phyloP scores from a whole-genome alignment of 2,888 invertebrate genomes.

The Hypomecis atomaria region DNA sequence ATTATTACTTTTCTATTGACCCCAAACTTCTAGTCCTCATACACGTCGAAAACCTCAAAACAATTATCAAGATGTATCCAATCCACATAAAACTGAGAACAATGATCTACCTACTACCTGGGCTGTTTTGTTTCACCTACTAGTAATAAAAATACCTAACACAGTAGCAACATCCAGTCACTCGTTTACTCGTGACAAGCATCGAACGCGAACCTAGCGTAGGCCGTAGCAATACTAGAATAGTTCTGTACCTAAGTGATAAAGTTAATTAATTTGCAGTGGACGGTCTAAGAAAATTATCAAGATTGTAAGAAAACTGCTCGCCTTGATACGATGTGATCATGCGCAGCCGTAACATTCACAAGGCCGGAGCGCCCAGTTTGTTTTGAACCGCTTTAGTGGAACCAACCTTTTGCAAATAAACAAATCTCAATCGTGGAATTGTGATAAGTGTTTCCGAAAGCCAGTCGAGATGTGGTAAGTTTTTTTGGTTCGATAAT shows the following conservation, averaged over 20 bases:
- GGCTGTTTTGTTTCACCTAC: constrained; percentile 7
- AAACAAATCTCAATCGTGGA: constrained; percentile 18
- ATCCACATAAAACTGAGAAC: background rate
- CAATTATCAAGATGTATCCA: too few relatives aligned
- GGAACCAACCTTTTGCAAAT: constrained; percentile 19
- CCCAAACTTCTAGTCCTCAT: too few relatives aligned
- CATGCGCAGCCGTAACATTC: constrained; percentile 40
- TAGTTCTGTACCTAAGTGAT: background rate
- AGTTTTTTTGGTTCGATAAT: constrained; percentile 32
- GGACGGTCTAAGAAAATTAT: constrained; percentile 33
- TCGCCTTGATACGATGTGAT: constrained; percentile 54
- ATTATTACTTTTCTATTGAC: too few relatives aligned
- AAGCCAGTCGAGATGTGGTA: constrained; percentile 49
- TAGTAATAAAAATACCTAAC: constrained; percentile 1
- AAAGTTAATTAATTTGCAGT: constrained; percentile 28
- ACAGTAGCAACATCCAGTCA: background rate
- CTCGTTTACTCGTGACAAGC: constrained; percentile 4
- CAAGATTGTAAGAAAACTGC: constrained; percentile 42
- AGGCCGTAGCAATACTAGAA: background rate
- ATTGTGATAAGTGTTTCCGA: constrained; percentile 5
- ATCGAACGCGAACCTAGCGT: constrained; percentile 2
- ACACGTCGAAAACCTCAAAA: background rate
- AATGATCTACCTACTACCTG: background rate
- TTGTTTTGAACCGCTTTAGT: constrained; percentile 38
- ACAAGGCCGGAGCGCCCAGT: constrained; percentile 37